Evolutionary conservation across 2,888 invertebrate species (phyloP).

Genomic region (Limnephilus marmoratus): DNA sequence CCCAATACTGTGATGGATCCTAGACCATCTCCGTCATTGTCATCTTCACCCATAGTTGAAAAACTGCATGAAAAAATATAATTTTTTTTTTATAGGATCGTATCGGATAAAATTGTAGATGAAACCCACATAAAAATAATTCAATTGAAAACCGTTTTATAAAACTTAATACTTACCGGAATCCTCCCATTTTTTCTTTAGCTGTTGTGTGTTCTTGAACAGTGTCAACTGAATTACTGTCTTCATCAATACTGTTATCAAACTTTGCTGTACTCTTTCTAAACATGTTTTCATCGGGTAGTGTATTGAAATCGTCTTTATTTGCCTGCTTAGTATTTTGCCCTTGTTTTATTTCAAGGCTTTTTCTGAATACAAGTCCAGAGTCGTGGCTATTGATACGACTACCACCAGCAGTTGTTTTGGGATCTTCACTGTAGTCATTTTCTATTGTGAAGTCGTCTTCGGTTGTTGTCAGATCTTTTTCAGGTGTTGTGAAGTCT

Average conservation of each 20-base stretch:
- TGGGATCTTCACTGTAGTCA: constrained; percentile 19
- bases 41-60: constrained; percentile 59
- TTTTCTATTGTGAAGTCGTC: constrained; percentile 1
- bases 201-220: constrained; percentile 59
- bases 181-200: constrained; percentile 58
- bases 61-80: constrained; percentile 42
- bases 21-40: constrained; percentile 55
- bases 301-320: background rate
- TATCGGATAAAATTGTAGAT: background rate
- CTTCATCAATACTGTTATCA: constrained; percentile 43
- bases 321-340: constrained; percentile 14
- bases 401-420: constrained; percentile 21
- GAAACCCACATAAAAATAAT: background rate
- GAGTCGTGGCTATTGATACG: constrained; percentile 7
- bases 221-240: constrained; percentile 58
- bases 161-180: constrained; percentile 40
- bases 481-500: background rate
- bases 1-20: constrained; percentile 68
- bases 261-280: constrained; percentile 28
- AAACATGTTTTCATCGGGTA: background rate
- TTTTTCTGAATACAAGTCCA: constrained; percentile 26
- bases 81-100: background rate
- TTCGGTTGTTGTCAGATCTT: background rate
- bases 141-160: background rate
- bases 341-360: constrained; percentile 6